Conservation (phyloP, 2,113 vertebrate genomes). For the Carlito syrichta region DNA sequence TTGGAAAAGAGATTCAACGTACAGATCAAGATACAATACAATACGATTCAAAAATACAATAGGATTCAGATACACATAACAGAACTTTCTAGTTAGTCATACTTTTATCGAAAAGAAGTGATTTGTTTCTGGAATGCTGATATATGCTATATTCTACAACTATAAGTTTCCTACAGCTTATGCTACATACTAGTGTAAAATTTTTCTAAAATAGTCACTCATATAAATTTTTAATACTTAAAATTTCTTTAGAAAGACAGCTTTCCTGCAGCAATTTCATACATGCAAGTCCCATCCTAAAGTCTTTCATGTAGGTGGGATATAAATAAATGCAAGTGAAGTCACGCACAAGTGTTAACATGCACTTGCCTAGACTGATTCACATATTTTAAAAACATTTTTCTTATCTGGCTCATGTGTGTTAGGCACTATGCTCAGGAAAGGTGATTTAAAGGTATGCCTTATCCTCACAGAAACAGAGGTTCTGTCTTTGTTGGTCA, state of each 20-base stretch:
- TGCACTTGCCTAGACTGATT: not conserved
- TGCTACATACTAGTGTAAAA: not conserved
- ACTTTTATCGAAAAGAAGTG: not conserved
- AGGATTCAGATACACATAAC: not conserved
- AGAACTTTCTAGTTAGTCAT: not conserved
- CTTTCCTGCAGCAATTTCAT: not conserved
- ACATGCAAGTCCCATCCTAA: not conserved
- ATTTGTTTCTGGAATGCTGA: not conserved
- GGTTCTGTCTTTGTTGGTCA: not conserved
- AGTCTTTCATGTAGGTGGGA: not conserved
- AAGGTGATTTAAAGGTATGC: not conserved
- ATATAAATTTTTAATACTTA: no score
- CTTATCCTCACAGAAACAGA: not conserved
- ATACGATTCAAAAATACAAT: no score
- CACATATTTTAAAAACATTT: not conserved
- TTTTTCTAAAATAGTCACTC: not conserved
- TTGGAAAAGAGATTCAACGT: not conserved
- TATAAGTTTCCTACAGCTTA: not conserved
- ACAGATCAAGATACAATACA: not conserved
- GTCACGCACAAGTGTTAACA: not conserved
- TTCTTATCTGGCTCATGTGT: not conserved
- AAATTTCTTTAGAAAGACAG: no score
- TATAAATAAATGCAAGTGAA: not conserved
- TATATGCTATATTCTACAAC: not conserved
- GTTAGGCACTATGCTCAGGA: not conserved